Base-by-base conservation (phyloP, 2,797 vertebrate species). In the Adrianichthys oophorus region DNA sequence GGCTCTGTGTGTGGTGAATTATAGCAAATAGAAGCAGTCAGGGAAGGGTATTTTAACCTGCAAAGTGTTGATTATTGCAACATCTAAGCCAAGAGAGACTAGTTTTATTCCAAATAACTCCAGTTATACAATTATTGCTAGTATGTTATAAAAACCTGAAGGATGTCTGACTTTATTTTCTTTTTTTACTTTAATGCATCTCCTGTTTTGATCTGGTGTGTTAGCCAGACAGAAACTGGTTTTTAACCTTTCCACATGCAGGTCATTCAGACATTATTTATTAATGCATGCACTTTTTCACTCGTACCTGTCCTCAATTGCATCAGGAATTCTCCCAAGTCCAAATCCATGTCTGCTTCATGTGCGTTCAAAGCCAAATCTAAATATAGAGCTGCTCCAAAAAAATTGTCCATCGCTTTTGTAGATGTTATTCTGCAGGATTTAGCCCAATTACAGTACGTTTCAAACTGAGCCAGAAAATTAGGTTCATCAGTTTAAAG, bases 191-290 rank as follows among this genome's bases (percentile, higher is more conserved):
- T 70, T 26, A 37, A 18, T 60, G 53, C 53, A 26, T 24, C 10
- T 7, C 19, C 19, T 1, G 7, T 21, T 17, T 41, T 23, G 26
- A 43, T 23, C 46, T 1, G 10, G 47, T 24, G 24, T 48, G 18
- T 60, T 47, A 51, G 62, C 46, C 29, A 48, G 48, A 48, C 16
- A 59, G 50, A 41, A 42, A 40, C 46, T 18, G 23, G 7, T 5
- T 24, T 45, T 58, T 43, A 47, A 17, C 52, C 41, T 32, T 21
- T 49, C 49, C 54, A 55, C 12, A 59, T 50, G 51, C 56, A 68
- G 58, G 73, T 61, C 48, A 47, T 50, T 32, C 15, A 57, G 18
- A 52, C 54, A 69, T 78, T 48, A 70, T 32, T 58, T 43, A 80
- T 79, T 72, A 63, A 78, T 67, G 42, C 41, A 48, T 59, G 51